A percentile compares a stretch with the other conserved stretches of the same genome.
phyloP scores from a whole-genome alignment of 2,113 vertebrate genomes.

The Daphoenositta chrysoptera region DNA sequence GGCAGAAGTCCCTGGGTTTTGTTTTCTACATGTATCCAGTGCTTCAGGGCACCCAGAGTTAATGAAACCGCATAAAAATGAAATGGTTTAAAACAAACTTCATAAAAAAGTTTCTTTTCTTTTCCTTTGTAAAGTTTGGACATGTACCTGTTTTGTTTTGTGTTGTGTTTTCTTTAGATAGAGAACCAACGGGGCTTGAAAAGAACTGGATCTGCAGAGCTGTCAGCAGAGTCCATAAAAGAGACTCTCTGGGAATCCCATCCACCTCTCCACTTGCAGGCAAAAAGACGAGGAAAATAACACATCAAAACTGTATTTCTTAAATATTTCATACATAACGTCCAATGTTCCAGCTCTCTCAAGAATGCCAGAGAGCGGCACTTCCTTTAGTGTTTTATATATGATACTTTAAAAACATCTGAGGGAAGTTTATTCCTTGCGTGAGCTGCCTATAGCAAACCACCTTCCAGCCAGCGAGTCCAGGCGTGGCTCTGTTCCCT shows the following conservation, averaged over 20 bases:
- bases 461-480: background rate
- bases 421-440: background rate
- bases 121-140: slow-evolving; percentile 29
- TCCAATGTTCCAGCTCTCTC: slow-evolving; percentile 38
- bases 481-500: background rate
- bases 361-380: background rate
- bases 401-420: slow-evolving; percentile 30
- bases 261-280: slow-evolving; percentile 25
- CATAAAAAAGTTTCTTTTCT: background rate
- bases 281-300: slow-evolving; percentile 44
- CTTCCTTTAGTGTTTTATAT: slow-evolving; percentile 50
- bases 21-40: background rate
- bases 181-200: slow-evolving; percentile 30
- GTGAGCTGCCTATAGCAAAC: background rate
- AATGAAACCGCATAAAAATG: background rate
- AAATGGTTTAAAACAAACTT: background rate
- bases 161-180: slow-evolving; percentile 3
- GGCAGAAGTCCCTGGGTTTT: background rate
- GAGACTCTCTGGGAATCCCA: slow-evolving; percentile 46
- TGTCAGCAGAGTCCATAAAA: slow-evolving; percentile 60
- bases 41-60: background rate
- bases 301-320: slow-evolving; percentile 49
- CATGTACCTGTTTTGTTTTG: background rate
- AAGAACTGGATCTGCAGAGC: slow-evolving; percentile 34
- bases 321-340: slow-evolving; percentile 63